Evolutionary conservation across 2,888 invertebrate genomes (phyloP), one percentile per base, ranked within the genome.

Genomic region (Scaptomyza parva): DNA sequence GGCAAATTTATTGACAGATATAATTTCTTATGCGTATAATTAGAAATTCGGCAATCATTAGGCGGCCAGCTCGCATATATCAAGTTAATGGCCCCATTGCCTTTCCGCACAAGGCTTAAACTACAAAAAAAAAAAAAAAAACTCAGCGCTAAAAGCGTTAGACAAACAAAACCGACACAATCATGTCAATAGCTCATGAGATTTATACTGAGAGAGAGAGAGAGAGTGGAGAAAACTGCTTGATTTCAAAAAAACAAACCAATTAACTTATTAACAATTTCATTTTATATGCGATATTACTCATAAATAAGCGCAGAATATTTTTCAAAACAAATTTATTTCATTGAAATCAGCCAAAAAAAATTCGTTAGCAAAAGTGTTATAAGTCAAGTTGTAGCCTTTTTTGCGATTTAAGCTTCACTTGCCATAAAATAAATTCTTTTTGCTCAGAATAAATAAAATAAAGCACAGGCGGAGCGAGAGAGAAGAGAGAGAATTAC

Each of bases 1-100:
- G 87, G 88, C 87, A 88, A 87, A 88, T 88, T 87, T 88, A 88
- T 88, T 87, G 87, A 88, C 87, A 88, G 87, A 86, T 84, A 88
- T 88, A 87, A 88, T 88, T 88, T 86, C 86, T 76, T 81, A 85
- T 81, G 80, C 75, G 79, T 88, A 87, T 88, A 88, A 88, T 87
- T 88, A 88, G 86, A 87, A 86, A 87, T 86, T 86, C 87, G 84
- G 86, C 78, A 87, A 88, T 88, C 84, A 88, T 88, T 88, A 83
- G 78, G 75, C 82, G 78, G 48, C 58, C 71, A 64, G 30, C 60
- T 66, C 70, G 48, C 76, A 85, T 86, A 83, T 83, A 86, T 86
- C 86, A 86, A 77, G 76, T 83, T 86, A 86, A 87, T 86, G 83
- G 83, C 76, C 71, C 73, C 59, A 66, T 54, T 59, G 76, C 72